These are phyloP conservation scores for Myotis planiceps DNA, from an alignment of 2,797 vertebrate species.

Conservation along the genomic window DNA sequence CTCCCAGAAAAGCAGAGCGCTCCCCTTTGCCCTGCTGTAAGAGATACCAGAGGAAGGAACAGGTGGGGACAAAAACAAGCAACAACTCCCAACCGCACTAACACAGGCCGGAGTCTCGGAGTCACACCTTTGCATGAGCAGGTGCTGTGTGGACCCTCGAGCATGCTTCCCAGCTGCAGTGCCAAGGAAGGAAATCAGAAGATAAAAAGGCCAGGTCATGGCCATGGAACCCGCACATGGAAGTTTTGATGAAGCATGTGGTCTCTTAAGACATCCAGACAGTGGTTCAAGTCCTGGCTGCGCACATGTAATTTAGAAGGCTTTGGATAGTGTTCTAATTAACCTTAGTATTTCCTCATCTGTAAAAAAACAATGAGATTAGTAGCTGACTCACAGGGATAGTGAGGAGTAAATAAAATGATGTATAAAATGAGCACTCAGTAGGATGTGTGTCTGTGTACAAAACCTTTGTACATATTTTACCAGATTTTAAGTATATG, in stretches of 20 bases:
- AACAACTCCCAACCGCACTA: not conserved
- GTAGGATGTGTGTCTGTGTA: not conserved
- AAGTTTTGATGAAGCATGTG: not conserved
- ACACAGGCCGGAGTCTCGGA: not conserved
- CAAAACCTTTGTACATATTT: not conserved
- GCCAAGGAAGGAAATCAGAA: not conserved
- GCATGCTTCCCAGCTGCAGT: not conserved
- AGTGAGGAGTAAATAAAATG: not conserved
- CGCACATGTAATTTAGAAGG: not conserved
- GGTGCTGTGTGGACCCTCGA: not conserved
- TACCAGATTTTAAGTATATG: not conserved
- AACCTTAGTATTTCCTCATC: not conserved
- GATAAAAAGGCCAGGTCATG: not conserved
- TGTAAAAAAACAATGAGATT: not conserved
- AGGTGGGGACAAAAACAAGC: not conserved
- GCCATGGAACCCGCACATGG: too few species aligned
- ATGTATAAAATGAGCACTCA: not conserved
- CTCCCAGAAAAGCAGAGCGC: too few species aligned
- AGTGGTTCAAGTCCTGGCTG: not conserved
- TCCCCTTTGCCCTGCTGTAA: not conserved
- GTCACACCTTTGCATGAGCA: accelerated
- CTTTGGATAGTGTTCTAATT: not conserved
- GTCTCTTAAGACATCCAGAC: not conserved
- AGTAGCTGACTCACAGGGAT: not conserved
- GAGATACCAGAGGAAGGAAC: not conserved